Evolutionary conservation across 2,888 invertebrate genomes (phyloP).

Genomic region (Erebia ligea): DNA sequence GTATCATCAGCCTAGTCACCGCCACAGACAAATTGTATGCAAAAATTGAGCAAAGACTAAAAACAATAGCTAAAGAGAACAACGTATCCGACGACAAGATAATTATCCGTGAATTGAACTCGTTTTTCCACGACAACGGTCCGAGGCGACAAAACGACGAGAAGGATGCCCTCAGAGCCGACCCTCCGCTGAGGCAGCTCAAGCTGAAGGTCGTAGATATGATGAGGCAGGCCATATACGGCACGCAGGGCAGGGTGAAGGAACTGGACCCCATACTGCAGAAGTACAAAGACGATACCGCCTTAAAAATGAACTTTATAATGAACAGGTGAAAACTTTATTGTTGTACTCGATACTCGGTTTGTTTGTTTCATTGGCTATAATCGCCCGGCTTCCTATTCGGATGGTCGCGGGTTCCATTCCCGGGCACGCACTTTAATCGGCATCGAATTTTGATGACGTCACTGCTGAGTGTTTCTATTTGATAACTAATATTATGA

Average conservation of each 20-base stretch:
- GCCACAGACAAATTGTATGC: not conserved
- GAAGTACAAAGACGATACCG: conserved; percentile 35
- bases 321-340: conserved; percentile 26
- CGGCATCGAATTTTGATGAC: too few species aligned
- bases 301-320: conserved; percentile 47
- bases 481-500: too few species aligned
- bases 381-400: too few species aligned
- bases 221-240: conserved; percentile 52
- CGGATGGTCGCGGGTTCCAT: too few species aligned
- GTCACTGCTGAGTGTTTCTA: too few species aligned
- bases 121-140: conserved; percentile 38
- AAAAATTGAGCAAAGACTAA: conserved; percentile 5
- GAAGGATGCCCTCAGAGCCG: conserved; percentile 13
- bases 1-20: not conserved
- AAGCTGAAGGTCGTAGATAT: conserved; percentile 43
- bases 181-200: conserved; percentile 18
- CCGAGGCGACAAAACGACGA: conserved; percentile 2
- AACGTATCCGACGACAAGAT: conserved; percentile 37
- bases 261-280: conserved; percentile 39
- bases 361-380: too few species aligned
- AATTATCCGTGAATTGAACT: conserved; percentile 13
- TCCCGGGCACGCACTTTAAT: too few species aligned
- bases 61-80: not conserved
- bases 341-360: too few species aligned
- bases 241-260: conserved; percentile 46